Evolutionary conservation across 1,140 invertebrate genomes (phyloP).

Genomic region (Galleria mellonella): DNA sequence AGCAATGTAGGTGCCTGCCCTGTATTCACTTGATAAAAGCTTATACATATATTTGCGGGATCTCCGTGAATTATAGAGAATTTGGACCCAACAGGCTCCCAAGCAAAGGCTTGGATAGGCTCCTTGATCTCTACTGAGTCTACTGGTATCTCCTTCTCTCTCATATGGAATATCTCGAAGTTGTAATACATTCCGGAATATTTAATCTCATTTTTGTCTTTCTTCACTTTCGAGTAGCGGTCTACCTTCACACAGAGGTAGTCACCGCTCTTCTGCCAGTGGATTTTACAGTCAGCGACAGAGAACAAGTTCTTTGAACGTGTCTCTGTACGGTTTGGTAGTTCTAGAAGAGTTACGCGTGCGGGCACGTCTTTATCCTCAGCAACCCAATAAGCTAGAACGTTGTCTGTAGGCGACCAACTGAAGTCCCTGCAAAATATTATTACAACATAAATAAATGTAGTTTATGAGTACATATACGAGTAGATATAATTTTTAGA

Average conservation of each 20-base stretch:
- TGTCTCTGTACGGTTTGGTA: conserved; percentile 92
- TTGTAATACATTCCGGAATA: conserved; percentile 99
- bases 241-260: conserved; percentile 99
- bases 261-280: conserved; percentile 99
- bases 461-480: no score
- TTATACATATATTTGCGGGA: conserved; percentile 89
- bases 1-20: conserved; percentile 90
- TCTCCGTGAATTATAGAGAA: conserved; percentile 98
- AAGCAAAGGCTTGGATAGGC: conserved; percentile 96
- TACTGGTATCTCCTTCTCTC: conserved; percentile 98
- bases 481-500: no score
- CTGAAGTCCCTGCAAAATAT: conserved; percentile 85
- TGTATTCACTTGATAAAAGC: conserved; percentile 94
- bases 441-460: no score
- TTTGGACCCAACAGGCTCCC: conserved; percentile 97
- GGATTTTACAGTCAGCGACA: conserved; percentile 98
- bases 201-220: conserved; percentile 91
- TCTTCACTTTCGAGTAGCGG: conserved; percentile 95
- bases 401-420: conserved; percentile 98
- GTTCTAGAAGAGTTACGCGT: conserved; percentile 87
- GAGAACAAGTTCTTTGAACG: conserved; percentile 98
- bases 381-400: conserved; percentile 98
- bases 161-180: conserved; percentile 99
- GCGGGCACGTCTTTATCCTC: conserved; percentile 96
- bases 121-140: conserved; percentile 97